These are phyloP conservation scores for Thalpophila matura DNA, from an alignment of 2,888 invertebrate species.

Conservation along the genomic window DNA sequence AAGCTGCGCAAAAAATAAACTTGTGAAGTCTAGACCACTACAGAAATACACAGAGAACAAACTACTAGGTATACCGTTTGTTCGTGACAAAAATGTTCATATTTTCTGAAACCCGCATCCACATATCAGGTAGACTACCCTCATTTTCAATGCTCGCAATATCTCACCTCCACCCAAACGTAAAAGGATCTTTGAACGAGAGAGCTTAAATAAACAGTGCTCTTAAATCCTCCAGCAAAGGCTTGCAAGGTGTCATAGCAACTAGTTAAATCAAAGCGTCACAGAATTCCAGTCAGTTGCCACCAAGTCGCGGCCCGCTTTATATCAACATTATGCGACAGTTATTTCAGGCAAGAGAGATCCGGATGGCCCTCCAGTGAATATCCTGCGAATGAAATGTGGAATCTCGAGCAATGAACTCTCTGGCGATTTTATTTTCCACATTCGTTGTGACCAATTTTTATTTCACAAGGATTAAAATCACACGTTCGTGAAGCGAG, in stretches of 20 bases:
- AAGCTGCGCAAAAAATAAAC: conserved; percentile 2
- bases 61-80: not conserved
- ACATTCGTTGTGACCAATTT: conserved; percentile 35
- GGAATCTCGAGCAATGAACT: conserved; percentile 62
- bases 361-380: conserved; percentile 80
- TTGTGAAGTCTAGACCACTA: conserved; percentile 14
- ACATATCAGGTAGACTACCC: conserved; percentile 1
- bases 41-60: conserved; percentile 6
- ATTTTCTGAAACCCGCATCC: conserved; percentile 21
- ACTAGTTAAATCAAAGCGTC: conserved; percentile 61
- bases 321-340: conserved; percentile 86
- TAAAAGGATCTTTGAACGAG: conserved; percentile 40
- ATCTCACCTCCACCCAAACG: conserved; percentile 11
- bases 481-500: conserved; percentile 22
- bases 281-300: conserved; percentile 70
- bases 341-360: conserved; percentile 83
- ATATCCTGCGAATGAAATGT: conserved; percentile 79
- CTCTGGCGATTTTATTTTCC: conserved; percentile 47
- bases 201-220: conserved; percentile 53
- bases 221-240: conserved; percentile 50
- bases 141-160: conserved; percentile 23
- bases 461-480: conserved; percentile 52
- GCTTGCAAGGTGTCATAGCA: conserved; percentile 54
- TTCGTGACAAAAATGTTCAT: conserved; percentile 27
- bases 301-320: conserved; percentile 64